Percentiles rank a stretch among this genome's conserved stretches.
These are phyloP conservation scores for Babyrousa celebensis DNA, from an alignment of 2,797 vertebrate species.

Conservation along the genomic window DNA sequence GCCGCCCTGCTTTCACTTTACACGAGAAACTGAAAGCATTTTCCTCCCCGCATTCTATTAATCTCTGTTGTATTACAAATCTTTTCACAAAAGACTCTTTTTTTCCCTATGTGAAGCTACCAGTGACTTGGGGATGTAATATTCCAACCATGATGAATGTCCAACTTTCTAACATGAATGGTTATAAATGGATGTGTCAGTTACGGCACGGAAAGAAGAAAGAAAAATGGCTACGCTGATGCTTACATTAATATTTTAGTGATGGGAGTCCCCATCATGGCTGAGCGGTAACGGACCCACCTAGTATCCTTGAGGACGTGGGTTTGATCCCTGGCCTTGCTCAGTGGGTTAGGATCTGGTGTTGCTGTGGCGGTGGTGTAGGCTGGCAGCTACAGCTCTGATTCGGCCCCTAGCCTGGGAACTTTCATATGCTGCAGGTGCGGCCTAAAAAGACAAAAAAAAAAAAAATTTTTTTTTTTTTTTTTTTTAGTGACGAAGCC, in stretches of 20 bases:
- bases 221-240: slow-evolving; percentile 68
- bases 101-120: slow-evolving; percentile 75
- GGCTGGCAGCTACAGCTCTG: too few species aligned
- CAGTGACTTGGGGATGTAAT: slow-evolving; percentile 72
- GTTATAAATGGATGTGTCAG: slow-evolving; percentile 65
- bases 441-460: too few species aligned
- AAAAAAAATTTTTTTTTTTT: too few species aligned
- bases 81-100: slow-evolving; percentile 70
- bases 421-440: too few species aligned
- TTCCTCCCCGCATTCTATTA: slow-evolving; percentile 59
- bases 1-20: slow-evolving; percentile 75
- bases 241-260: slow-evolving; percentile 76
- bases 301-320: too few species aligned
- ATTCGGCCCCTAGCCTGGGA: too few species aligned
- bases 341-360: too few species aligned
- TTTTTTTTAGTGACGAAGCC: not conserved
- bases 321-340: too few species aligned
- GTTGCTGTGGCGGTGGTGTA: too few species aligned
- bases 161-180: slow-evolving; percentile 39
- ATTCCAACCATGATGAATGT: slow-evolving; percentile 67
- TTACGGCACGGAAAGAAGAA: slow-evolving; percentile 73
- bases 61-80: slow-evolving; percentile 82
- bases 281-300: too few species aligned
- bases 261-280: not conserved
- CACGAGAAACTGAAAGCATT: slow-evolving; percentile 84